Percentiles rank a stretch among this genome's conserved stretches.
Evolutionary conservation across 2,888 invertebrate genomes (phyloP).

Genomic region (Melangyna quadrimaculata): DNA sequence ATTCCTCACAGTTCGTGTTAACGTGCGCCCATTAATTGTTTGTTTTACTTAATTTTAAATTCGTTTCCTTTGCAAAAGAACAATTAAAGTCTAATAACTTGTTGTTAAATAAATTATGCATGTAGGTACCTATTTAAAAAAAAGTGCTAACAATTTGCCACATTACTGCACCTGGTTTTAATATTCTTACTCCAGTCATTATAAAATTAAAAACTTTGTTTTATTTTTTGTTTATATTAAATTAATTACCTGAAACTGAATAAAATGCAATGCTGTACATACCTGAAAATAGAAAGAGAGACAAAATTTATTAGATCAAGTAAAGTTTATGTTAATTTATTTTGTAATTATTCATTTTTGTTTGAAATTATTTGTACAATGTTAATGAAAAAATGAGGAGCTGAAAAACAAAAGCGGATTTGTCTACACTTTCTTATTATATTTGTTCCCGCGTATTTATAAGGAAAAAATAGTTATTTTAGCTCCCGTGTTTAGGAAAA

Average conservation of each 20-base stretch:
- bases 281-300: slow-evolving; percentile 48
- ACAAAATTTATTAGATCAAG: background rate
- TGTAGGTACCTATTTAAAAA: slow-evolving; percentile 15
- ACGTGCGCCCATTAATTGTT: slow-evolving; percentile 21
- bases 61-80: background rate
- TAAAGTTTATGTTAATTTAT: background rate
- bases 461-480: no score
- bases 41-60: slow-evolving; percentile 1
- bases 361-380: background rate
- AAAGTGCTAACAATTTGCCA: slow-evolving; percentile 54
- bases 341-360: background rate
- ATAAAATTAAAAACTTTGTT: slow-evolving; percentile 4
- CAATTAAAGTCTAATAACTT: slow-evolving; percentile 61
- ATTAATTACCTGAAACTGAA: slow-evolving; percentile 16
- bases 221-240: background rate
- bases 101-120: slow-evolving; percentile 33
- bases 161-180: slow-evolving; percentile 1
- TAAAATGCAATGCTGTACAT: slow-evolving; percentile 6
- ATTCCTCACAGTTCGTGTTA: slow-evolving; percentile 28
- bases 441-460: no score
- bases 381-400: no score
- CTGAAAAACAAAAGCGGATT: no score
- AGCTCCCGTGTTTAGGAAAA: no score
- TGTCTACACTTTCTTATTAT: no score
- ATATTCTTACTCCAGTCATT: background rate